phyloP scores from a whole-genome alignment of 2,888 invertebrate species.

The Eudasyphora cyanicolor region DNA sequence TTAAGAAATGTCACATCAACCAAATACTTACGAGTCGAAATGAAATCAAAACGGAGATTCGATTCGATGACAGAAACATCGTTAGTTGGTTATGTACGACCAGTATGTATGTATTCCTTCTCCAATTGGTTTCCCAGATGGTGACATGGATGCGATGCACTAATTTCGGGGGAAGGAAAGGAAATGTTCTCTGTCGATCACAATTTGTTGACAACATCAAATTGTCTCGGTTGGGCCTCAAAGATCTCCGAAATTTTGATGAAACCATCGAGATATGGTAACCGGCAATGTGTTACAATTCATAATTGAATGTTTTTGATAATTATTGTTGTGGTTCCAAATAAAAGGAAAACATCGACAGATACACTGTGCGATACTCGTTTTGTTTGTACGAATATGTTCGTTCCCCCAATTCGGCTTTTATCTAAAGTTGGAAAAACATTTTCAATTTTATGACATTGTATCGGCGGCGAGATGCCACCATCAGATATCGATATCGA shows the following conservation, averaged over 20 bases:
- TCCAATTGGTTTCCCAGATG: background rate
- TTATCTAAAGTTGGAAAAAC: conserved; percentile 5
- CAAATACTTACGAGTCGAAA: background rate
- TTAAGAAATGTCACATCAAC: conserved; percentile 77
- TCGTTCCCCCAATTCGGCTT: background rate
- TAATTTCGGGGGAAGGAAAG: background rate
- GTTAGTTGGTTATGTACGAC: no score
- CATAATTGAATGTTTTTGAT: conserved; percentile 77
- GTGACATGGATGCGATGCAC: conserved; percentile 10
- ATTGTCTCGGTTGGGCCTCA: background rate
- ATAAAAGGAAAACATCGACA: conserved; percentile 10
- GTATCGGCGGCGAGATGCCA: conserved; percentile 12
- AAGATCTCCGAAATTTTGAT: background rate
- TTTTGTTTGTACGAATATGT: conserved; percentile 1
- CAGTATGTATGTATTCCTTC: background rate
- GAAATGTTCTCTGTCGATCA: background rate
- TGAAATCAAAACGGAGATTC: conserved; percentile 1
- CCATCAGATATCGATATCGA: background rate
- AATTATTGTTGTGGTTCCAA: conserved; percentile 61
- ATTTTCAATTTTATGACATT: conserved; percentile 16
- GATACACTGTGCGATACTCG: background rate
- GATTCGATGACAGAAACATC: background rate
- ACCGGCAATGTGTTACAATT: conserved; percentile 67
- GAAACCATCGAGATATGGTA: background rate
- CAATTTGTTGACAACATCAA: background rate